phyloP scores from a whole-genome alignment of 2,797 vertebrate species.

The Sitta carolinensis region DNA sequence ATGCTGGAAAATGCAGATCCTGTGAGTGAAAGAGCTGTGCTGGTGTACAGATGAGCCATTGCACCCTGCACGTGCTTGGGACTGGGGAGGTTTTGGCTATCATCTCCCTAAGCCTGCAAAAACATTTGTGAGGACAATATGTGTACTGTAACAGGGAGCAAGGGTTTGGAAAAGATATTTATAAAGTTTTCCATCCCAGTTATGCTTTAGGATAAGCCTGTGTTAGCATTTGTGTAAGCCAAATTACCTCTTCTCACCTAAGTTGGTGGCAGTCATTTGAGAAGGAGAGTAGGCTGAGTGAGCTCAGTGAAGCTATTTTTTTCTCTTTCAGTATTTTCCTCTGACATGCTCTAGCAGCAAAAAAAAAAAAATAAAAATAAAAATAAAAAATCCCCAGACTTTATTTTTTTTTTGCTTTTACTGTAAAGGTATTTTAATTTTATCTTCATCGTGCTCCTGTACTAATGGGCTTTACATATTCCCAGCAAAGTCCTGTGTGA shows the following conservation, averaged over 20 bases:
- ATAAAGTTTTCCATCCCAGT: neutral
- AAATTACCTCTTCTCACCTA: neutral
- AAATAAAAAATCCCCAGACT: neutral
- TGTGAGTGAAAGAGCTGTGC: accelerated
- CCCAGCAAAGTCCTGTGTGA: slow-evolving; percentile 38
- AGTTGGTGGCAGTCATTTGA: neutral
- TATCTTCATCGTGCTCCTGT: slow-evolving; percentile 1
- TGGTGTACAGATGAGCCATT: neutral
- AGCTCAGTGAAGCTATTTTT: neutral
- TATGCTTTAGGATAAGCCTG: neutral
- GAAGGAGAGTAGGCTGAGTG: neutral
- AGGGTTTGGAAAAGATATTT: neutral
- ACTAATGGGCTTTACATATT: slow-evolving; percentile 49
- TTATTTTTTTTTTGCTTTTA: neutral
- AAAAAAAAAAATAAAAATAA: slow-evolving; percentile 3
- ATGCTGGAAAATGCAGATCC: neutral
- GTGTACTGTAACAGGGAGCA: neutral
- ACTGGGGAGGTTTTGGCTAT: neutral
- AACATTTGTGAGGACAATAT: neutral
- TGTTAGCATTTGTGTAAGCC: neutral
- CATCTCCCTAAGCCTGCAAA: neutral
- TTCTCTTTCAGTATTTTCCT: neutral
- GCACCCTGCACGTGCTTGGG: accelerated
- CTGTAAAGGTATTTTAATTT: slow-evolving; percentile 40
- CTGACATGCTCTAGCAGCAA: neutral